phyloP scores from a whole-genome alignment of 2,797 vertebrate species.

The Neopelma chrysocephalum region DNA sequence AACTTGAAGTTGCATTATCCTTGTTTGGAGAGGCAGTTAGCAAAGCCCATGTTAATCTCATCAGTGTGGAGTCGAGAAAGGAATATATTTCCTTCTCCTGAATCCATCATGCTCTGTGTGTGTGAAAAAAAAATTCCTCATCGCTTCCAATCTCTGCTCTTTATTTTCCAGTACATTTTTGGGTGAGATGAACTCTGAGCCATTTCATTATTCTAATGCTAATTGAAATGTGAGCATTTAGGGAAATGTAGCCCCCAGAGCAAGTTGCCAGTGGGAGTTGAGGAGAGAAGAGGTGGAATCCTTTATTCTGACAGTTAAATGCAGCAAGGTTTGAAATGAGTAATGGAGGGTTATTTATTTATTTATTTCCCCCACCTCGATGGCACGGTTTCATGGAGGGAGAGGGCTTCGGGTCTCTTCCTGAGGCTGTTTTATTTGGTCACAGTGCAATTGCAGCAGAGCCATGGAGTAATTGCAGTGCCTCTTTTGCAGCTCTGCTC shows the following conservation, averaged over 20 bases:
- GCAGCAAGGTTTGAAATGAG: conserved; percentile 51
- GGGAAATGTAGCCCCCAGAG: conserved; percentile 59
- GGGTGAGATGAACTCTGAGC: conserved; percentile 53
- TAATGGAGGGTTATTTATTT: conserved; percentile 37
- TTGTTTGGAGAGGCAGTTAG: conserved; percentile 60
- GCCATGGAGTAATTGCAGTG: conserved; percentile 46
- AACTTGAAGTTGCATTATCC: conserved; percentile 64
- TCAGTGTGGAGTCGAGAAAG: conserved; percentile 8
- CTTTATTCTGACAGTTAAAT: conserved; percentile 53
- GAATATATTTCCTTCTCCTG: conserved; percentile 14
- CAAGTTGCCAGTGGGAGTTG: conserved; percentile 59
- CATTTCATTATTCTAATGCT: conserved; percentile 66
- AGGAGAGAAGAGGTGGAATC: conserved; percentile 57
- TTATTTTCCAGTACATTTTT: conserved; percentile 50
- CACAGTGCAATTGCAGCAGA: conserved; percentile 39
- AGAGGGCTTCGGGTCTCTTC: conserved; percentile 1
- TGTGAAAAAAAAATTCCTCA: neutral
- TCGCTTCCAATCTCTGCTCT: conserved; percentile 24
- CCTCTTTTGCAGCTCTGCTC: neutral
- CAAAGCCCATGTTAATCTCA: conserved; percentile 54
- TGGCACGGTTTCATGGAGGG: neutral
- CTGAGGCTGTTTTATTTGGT: conserved; percentile 15
- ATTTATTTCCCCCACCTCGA: neutral
- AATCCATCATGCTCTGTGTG: neutral
- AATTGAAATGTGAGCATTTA: conserved; percentile 68